Evolutionary conservation across 1,140 invertebrate species (phyloP).

Genomic region (Littorina saxatilis): DNA sequence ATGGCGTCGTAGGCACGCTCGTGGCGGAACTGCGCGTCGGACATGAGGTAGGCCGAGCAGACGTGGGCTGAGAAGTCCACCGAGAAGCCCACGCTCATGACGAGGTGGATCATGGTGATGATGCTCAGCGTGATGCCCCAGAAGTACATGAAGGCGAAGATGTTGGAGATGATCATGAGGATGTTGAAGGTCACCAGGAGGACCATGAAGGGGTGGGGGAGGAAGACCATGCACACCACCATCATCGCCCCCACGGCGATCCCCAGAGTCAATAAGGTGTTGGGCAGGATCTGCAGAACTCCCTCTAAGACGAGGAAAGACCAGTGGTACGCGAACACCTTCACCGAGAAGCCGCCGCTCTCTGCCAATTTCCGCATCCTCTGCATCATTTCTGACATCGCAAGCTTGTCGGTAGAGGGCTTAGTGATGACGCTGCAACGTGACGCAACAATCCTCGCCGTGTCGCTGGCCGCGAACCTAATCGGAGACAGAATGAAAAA

Average conservation of each 20-base stretch:
- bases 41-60: slow-evolving; percentile 97
- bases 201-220: slow-evolving; percentile 99
- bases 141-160: too few relatives aligned
- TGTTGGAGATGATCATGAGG: too few relatives aligned
- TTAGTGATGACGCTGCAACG: too few relatives aligned
- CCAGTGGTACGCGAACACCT: slow-evolving; percentile 50
- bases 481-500: too few relatives aligned
- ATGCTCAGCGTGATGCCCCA: too few relatives aligned
- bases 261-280: slow-evolving; percentile 93
- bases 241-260: slow-evolving; percentile 96
- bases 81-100: too few relatives aligned
- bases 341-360: slow-evolving; percentile 47
- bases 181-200: too few relatives aligned
- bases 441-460: too few relatives aligned
- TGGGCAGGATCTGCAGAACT: slow-evolving; percentile 93
- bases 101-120: too few relatives aligned
- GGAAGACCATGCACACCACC: slow-evolving; percentile 95
- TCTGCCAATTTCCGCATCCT: slow-evolving; percentile 50
- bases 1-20: too few relatives aligned
- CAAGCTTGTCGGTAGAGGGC: slow-evolving; percentile 41
- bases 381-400: slow-evolving; percentile 56
- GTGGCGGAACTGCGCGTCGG: slow-evolving; percentile 72
- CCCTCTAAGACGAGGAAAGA: slow-evolving; percentile 76
- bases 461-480: too few relatives aligned
- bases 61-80: slow-evolving; percentile 99